These are phyloP conservation scores for Aphaenogaster ashmeadi DNA, from an alignment of 1,140 invertebrate genomes.

Conservation along the genomic window DNA sequence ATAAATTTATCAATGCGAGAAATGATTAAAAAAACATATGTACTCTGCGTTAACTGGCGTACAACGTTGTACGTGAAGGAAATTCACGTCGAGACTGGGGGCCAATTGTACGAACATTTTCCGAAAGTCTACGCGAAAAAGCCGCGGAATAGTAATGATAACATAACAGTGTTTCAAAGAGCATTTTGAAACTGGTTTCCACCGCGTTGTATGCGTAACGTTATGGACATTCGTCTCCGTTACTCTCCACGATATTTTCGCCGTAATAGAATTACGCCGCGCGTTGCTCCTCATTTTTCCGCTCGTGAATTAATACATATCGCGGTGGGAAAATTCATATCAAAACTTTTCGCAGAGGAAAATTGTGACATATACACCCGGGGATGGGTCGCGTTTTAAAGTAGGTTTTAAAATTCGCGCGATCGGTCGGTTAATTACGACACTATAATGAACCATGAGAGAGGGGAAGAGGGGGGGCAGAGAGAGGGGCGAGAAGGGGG, in stretches of 20 bases:
- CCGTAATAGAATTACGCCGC: conserved; percentile 34
- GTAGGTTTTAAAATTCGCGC: background rate
- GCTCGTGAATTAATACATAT: conserved; percentile 45
- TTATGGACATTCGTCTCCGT: conserved; percentile 32
- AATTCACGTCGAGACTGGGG: background rate
- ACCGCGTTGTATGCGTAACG: background rate
- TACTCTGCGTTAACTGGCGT: too few relatives aligned
- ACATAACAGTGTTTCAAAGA: conserved; percentile 3
- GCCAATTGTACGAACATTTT: background rate
- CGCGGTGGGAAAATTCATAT: background rate
- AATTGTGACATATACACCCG: conserved; percentile 1
- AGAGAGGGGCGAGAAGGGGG: background rate
- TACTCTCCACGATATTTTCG: background rate
- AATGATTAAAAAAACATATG: background rate
- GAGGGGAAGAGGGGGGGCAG: too few relatives aligned
- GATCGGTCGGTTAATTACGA: conserved; percentile 14
- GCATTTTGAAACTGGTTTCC: background rate
- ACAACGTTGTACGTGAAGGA: background rate
- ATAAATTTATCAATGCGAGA: background rate
- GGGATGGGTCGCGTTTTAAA: background rate
- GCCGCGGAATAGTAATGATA: conserved; percentile 18
- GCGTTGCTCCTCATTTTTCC: conserved; percentile 34
- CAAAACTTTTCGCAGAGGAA: conserved; percentile 24
- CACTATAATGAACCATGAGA: conserved; percentile 8
- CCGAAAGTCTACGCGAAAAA: background rate